A percentile compares a stretch with the other conserved stretches of the same genome.
These are phyloP conservation scores for Gallinago nigripennis DNA, from an alignment of 2,797 vertebrate species.

Conservation along the genomic window DNA sequence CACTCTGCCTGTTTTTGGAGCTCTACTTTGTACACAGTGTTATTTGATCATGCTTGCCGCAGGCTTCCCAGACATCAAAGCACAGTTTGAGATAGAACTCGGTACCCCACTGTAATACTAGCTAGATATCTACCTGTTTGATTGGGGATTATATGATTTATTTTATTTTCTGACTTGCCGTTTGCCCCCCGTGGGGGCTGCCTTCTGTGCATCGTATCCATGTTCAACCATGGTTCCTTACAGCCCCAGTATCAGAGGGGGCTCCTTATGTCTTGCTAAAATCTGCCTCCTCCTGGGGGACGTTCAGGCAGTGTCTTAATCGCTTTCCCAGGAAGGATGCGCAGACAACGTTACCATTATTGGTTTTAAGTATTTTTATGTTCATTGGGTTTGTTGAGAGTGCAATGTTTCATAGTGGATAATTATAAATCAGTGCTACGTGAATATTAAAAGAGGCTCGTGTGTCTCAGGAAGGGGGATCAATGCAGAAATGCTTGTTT, in stretches of 20 bases:
- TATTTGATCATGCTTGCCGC: slow-evolving; percentile 48
- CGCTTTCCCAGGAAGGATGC: neutral
- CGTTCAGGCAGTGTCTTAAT: neutral
- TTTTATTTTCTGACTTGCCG: slow-evolving; percentile 6
- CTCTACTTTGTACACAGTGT: slow-evolving; percentile 23
- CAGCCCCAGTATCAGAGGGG: neutral
- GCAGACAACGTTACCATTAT: neutral
- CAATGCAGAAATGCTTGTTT: slow-evolving; percentile 28
- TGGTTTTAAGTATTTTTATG: neutral
- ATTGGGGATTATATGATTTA: neutral
- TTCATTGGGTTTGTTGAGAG: neutral
- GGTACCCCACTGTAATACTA: neutral
- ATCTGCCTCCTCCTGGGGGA: slow-evolving; percentile 5
- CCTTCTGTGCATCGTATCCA: neutral
- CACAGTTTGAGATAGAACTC: slow-evolving; percentile 7
- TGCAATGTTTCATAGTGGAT: neutral
- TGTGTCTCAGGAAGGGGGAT: slow-evolving; percentile 35
- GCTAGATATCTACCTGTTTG: slow-evolving; percentile 8
- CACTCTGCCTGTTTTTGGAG: slow-evolving; percentile 2
- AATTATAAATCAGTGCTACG: neutral
- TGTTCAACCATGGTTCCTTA: neutral
- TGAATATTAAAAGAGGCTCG: slow-evolving; percentile 15
- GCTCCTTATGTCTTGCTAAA: neutral
- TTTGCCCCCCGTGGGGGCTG: neutral
- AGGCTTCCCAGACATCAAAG: slow-evolving; percentile 48